Base-by-base conservation (phyloP, 2,113 vertebrate species). In the Chlorodrepanis virens region DNA sequence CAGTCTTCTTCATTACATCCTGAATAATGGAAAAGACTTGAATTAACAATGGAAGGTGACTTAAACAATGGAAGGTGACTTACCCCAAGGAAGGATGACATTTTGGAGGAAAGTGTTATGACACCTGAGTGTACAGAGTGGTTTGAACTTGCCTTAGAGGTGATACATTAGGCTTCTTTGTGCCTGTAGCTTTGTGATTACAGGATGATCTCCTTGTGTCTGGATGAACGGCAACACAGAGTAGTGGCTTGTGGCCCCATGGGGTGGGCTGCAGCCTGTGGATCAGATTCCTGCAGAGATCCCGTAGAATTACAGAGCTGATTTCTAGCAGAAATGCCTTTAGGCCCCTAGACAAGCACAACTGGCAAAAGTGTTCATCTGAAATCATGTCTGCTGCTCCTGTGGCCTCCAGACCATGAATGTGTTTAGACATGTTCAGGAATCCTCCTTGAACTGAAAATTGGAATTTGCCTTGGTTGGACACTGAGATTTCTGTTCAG, bases 1-100 rank as follows among this genome's bases (percentile, higher is more conserved):
- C 2, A 27, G 7, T 71, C 13, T 47, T 44, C 29, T 40, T 61
- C 0, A 0, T 50, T 71, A n/a, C 16, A 19, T 39, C 15, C 33
- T 44, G 16, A 82, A 49, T 60, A 7, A 2, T 49, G 59, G n/a
- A 33, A 84, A 79, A 88, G 9, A 33, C n/a, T 75, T 45, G 40
- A 77, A 33, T 47, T 33, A 75, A n/a, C 16, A 18, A 28, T 53
- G 42, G 16, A 35, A 69, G 16, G 12, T 57, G 12, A 59, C 19
- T 57, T 33, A 33, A 75, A n/a, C 16, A 18, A 28, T 53, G 42
- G 16, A 35, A 69, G 16, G 12, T 57, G 12, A 59, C 19, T 57
- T 33, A 33, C 9, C 15, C 4, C 12, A 11, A 44, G 50, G 45
- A 69, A 57, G 10, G n/a, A 25, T 81, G 54, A 35, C 8, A 4